Conservation (phyloP, 2,888 invertebrate genomes). For the Stegana nigrithorax region DNA sequence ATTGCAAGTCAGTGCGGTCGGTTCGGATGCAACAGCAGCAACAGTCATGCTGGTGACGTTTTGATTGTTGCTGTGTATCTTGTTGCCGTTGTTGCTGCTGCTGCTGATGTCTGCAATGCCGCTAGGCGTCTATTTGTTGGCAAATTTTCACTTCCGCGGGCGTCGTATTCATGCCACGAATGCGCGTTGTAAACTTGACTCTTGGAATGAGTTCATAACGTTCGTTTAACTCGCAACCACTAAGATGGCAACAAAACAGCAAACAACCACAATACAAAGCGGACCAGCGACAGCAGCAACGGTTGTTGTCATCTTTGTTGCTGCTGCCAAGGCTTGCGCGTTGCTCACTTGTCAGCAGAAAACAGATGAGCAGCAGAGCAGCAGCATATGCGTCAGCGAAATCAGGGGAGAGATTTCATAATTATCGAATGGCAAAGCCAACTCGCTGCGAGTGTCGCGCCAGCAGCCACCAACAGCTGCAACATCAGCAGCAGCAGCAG, state of each 20-base stretch:
- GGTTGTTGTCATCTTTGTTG: neutral
- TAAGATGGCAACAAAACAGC: neutral
- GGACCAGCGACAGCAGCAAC: conserved; percentile 11
- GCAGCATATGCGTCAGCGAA: too few species aligned
- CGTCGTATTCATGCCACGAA: conserved; percentile 30
- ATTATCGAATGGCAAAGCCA: conserved; percentile 15
- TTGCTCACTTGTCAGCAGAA: neutral
- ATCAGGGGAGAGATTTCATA: conserved; percentile 8
- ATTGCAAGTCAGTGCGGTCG: too few species aligned
- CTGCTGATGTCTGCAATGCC: too few species aligned
- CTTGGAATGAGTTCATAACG: conserved; percentile 55
- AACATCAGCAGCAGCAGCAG: conserved; percentile 34
- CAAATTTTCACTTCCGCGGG: conserved; percentile 47
- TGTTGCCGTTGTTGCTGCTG: too few species aligned
- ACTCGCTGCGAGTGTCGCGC: neutral
- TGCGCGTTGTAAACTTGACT: conserved; percentile 49
- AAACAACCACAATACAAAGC: neutral
- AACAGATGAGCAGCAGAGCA: neutral
- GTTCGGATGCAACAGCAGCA: too few species aligned
- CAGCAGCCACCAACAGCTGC: conserved; percentile 23
- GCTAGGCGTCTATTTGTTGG: too few species aligned
- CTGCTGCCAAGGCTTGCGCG: neutral
- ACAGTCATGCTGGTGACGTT: too few species aligned
- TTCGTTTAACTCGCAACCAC: conserved; percentile 39
- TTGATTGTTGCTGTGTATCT: too few species aligned